Evolutionary conservation across 2,797 vertebrate genomes (phyloP).

Genomic region (Melanogrammus aeglefinus): DNA sequence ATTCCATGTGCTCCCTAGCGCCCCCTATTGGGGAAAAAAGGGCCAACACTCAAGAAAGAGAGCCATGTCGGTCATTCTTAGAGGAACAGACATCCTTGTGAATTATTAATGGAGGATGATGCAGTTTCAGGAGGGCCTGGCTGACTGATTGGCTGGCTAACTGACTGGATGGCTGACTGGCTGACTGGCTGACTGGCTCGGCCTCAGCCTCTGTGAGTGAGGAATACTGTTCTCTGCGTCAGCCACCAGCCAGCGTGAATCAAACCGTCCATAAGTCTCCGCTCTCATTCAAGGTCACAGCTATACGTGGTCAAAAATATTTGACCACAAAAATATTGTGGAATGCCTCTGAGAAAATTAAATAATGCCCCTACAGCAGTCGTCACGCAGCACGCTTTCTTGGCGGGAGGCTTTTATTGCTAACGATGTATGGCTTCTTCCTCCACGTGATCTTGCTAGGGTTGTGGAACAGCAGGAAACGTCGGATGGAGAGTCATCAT

Average conservation of each 20-base stretch:
- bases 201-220: slow-evolving; percentile 36
- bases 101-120: slow-evolving; percentile 63
- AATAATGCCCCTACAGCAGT: background rate
- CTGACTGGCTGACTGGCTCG: too few species aligned
- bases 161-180: too few species aligned
- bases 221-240: slow-evolving; percentile 55
- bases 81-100: slow-evolving; percentile 44
- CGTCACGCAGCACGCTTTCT: too few species aligned
- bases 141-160: slow-evolving; percentile 46
- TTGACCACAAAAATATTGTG: background rate
- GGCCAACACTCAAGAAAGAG: slow-evolving; percentile 13
- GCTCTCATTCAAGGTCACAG: slow-evolving; percentile 54
- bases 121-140: slow-evolving; percentile 52
- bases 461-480: too few species aligned
- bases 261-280: slow-evolving; percentile 36
- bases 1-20: background rate
- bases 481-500: background rate
- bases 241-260: slow-evolving; percentile 52
- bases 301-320: background rate
- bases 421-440: background rate
- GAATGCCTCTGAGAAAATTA: background rate
- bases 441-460: too few species aligned
- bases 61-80: slow-evolving; percentile 30
- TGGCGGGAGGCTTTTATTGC: background rate
- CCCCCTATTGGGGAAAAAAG: background rate